These are phyloP conservation scores for Knipowitschia caucasica DNA, from an alignment of 2,797 vertebrate genomes.

Conservation along the genomic window DNA sequence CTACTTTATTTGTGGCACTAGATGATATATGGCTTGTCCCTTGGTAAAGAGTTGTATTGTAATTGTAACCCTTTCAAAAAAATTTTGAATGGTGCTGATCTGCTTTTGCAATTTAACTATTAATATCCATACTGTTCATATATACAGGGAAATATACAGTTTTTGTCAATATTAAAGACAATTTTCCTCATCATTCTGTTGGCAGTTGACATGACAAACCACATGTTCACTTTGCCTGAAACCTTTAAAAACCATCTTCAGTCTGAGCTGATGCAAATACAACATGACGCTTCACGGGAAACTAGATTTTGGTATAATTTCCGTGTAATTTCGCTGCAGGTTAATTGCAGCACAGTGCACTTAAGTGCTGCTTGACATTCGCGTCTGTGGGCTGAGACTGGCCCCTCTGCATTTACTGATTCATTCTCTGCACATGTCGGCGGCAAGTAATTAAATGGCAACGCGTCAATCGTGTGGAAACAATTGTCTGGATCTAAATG, in stretches of 20 bases:
- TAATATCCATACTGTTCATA: too few relatives aligned
- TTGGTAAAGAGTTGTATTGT: too few relatives aligned
- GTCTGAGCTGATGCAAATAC: constrained; percentile 7
- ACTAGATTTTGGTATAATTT: constrained; percentile 15
- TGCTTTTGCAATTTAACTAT: too few relatives aligned
- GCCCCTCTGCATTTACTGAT: constrained; percentile 13
- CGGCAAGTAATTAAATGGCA: constrained; percentile 13
- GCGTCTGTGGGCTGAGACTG: constrained; percentile 14
- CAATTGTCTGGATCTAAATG: constrained; percentile 17
- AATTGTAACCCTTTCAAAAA: too few relatives aligned
- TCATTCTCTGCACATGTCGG: background rate
- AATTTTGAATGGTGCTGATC: too few relatives aligned
- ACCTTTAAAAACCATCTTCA: constrained; percentile 16
- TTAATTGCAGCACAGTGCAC: constrained; percentile 20
- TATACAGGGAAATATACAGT: too few relatives aligned
- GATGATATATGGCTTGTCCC: too few relatives aligned
- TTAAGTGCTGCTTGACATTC: constrained; percentile 39
- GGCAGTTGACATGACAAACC: background rate
- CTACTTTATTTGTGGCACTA: too few relatives aligned
- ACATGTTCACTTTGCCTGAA: background rate
- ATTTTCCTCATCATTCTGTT: background rate
- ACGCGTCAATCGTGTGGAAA: constrained; percentile 15
- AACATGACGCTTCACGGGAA: constrained; percentile 5
- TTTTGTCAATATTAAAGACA: too few relatives aligned
- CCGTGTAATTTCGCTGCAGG: constrained; percentile 13